Evolutionary conservation across 1,140 invertebrate species (phyloP).

Genomic region (Sitophilus oryzae): DNA sequence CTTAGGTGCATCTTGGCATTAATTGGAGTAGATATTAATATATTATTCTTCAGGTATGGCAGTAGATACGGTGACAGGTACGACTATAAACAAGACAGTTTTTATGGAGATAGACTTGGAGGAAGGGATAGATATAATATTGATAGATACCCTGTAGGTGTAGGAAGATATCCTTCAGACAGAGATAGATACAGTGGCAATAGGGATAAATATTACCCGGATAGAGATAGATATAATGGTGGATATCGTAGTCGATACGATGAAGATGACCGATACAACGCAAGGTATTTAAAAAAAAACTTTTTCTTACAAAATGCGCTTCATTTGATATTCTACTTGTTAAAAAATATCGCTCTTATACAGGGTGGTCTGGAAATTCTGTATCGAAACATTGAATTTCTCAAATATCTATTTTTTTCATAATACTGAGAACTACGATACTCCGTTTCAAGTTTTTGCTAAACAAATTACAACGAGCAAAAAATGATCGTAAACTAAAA

Average conservation of each 20-base stretch:
- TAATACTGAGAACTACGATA: too few relatives aligned
- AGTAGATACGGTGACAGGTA: constrained; percentile 46
- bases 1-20: too few relatives aligned
- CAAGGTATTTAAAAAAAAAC: constrained; percentile 11
- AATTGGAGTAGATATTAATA: too few relatives aligned
- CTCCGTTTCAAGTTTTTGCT: too few relatives aligned
- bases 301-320: too few relatives aligned
- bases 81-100: constrained; percentile 43
- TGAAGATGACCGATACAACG: constrained; percentile 16
- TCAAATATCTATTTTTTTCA: too few relatives aligned
- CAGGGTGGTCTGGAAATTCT: too few relatives aligned
- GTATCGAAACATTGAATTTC: too few relatives aligned
- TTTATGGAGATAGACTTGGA: constrained; percentile 32
- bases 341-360: too few relatives aligned
- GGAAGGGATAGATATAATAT: constrained; percentile 38
- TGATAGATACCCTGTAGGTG: constrained; percentile 38
- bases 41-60: constrained; percentile 8
- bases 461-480: too few relatives aligned
- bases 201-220: constrained; percentile 21
- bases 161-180: constrained; percentile 44
- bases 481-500: too few relatives aligned
- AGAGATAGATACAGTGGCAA: constrained; percentile 38
- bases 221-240: constrained; percentile 44
- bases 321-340: too few relatives aligned
- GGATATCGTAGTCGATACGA: constrained; percentile 36